Evolutionary conservation across 1,140 invertebrate species (phyloP).

Genomic region (Anoplolepis gracilipes): DNA sequence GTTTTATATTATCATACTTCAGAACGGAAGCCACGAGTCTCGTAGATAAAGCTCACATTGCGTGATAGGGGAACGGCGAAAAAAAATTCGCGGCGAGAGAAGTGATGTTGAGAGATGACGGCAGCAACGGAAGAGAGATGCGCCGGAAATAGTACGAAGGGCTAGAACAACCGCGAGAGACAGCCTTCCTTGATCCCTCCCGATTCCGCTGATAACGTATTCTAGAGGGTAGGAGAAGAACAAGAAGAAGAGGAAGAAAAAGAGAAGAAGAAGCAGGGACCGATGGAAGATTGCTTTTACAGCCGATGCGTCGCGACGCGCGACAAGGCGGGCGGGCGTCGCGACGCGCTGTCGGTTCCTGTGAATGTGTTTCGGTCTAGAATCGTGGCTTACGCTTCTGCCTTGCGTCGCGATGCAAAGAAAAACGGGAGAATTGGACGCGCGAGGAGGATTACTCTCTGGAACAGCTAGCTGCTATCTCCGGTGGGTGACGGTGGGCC

Average conservation of each 20-base stretch:
- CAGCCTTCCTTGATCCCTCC: constrained; percentile 42
- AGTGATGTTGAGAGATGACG: neutral
- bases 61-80: constrained; percentile 19
- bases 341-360: constrained; percentile 72
- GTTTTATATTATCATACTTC: constrained; percentile 58
- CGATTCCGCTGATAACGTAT: constrained; percentile 81
- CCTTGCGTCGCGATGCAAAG: constrained; percentile 43
- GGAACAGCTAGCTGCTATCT: constrained; percentile 46
- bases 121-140: constrained; percentile 20
- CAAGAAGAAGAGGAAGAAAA: constrained; percentile 75
- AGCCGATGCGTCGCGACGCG: constrained; percentile 51
- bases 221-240: constrained; percentile 78
- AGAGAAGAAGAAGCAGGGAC: constrained; percentile 63
- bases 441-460: constrained; percentile 14
- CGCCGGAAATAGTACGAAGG: constrained; percentile 57
- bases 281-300: constrained; percentile 83
- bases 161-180: constrained; percentile 56
- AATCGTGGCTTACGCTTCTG: constrained; percentile 36
- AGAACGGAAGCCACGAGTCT: constrained; percentile 42
- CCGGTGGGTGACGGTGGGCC: constrained; percentile 31
- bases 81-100: constrained; percentile 57
- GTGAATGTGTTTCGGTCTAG: constrained; percentile 72
- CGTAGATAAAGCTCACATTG: constrained; percentile 35
- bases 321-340: constrained; percentile 7
- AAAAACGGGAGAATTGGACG: constrained; percentile 56